These are phyloP conservation scores for Phataginus tricuspis DNA, from an alignment of 2,797 vertebrate species.

Conservation along the genomic window DNA sequence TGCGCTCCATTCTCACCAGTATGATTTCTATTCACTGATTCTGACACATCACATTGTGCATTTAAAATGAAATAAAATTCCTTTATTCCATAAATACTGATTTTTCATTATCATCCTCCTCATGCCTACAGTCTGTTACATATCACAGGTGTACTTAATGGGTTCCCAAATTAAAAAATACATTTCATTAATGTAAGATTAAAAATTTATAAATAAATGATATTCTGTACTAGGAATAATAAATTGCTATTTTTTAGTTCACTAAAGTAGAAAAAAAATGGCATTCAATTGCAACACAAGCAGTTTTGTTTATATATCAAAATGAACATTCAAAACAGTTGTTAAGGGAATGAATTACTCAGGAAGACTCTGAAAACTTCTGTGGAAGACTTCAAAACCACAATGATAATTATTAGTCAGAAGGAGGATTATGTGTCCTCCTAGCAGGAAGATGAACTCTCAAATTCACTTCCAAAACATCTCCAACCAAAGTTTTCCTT, in stretches of 20 bases:
- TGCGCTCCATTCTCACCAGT: background rate
- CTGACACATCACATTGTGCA: background rate
- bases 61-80: background rate
- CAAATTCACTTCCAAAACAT: slow-evolving; percentile 18
- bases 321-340: background rate
- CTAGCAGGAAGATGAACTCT: slow-evolving; percentile 9
- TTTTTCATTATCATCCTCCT: slow-evolving; percentile 2
- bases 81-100: background rate
- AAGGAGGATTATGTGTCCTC: background rate
- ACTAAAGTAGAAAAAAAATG: background rate
- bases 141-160: background rate
- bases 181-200: slow-evolving; percentile 7
- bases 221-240: background rate
- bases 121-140: background rate
- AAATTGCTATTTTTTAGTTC: background rate
- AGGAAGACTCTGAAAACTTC: background rate
- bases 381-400: background rate
- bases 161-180: slow-evolving; percentile 4
- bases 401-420: background rate
- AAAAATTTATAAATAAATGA: background rate
- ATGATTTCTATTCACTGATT: background rate
- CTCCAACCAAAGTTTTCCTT: background rate
- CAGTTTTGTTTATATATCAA: slow-evolving; percentile 30
- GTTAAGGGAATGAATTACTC: background rate
- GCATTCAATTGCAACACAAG: background rate